phyloP scores from a whole-genome alignment of 2,113 vertebrate genomes.

The Mesocricetus auratus region DNA sequence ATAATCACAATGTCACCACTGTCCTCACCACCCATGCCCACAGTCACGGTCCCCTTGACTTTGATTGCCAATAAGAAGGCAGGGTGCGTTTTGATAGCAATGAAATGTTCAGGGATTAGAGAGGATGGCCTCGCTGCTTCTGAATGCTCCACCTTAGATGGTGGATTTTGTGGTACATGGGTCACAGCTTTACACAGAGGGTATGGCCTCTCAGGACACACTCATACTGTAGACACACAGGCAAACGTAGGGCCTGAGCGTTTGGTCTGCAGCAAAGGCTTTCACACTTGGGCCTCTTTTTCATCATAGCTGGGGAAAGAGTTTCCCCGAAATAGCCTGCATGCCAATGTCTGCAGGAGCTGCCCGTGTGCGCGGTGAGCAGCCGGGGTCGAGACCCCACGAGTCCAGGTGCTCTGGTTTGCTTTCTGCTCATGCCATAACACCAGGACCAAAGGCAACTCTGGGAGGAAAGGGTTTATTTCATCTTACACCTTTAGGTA shows the following conservation, averaged over 20 bases:
- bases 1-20: accelerated
- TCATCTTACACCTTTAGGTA: background rate
- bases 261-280: background rate
- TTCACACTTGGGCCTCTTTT: background rate
- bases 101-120: background rate
- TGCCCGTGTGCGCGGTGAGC: background rate
- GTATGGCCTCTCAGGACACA: background rate
- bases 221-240: background rate
- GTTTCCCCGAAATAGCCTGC: too few relatives aligned
- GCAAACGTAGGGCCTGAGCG: accelerated
- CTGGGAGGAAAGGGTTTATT: background rate
- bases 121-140: background rate
- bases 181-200: background rate
- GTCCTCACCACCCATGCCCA: background rate
- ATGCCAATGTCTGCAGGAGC: too few relatives aligned
- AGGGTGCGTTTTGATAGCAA: background rate
- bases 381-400: background rate
- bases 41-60: background rate
- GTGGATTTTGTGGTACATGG: background rate
- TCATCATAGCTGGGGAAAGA: accelerated
- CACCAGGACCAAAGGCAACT: background rate
- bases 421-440: background rate
- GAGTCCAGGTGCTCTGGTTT: background rate
- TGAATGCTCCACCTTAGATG: too few relatives aligned
- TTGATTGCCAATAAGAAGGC: background rate